Evolutionary conservation across 2,888 invertebrate species (phyloP).

Genomic region (Leptopilina syphax): DNA sequence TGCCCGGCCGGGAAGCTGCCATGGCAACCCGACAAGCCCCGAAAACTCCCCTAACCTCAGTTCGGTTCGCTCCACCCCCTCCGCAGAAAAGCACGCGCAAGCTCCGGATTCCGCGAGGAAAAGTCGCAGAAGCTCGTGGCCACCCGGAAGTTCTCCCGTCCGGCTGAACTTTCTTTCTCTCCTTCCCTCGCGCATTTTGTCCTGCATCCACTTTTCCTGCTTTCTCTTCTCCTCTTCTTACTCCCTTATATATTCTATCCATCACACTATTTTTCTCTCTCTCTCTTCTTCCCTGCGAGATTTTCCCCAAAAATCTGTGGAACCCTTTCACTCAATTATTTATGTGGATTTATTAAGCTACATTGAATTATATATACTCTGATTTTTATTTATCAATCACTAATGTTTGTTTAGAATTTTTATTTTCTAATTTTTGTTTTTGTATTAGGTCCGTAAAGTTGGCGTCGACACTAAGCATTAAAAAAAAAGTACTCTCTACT

Average conservation of each 20-base stretch:
- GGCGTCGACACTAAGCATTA: too few species aligned
- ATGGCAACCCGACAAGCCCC: conserved; percentile 71
- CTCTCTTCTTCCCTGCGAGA: background rate
- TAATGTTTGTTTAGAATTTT: background rate
- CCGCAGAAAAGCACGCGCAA: conserved; percentile 75
- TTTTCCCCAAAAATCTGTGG: background rate
- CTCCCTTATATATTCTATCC: too few species aligned
- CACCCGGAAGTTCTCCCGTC: conserved; percentile 53
- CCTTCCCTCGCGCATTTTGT: conserved; percentile 15
- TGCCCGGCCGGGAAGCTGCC: conserved; percentile 76
- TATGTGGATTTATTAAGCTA: background rate
- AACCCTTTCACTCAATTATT: conserved; percentile 27
- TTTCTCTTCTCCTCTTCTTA: background rate
- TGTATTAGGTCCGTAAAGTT: background rate
- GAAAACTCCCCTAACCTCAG: conserved; percentile 61
- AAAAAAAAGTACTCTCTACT: too few species aligned
- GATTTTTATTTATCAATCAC: background rate
- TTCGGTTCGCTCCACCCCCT: conserved; percentile 58
- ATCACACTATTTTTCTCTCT: background rate
- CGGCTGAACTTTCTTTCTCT: conserved; percentile 37
- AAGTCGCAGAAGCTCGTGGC: conserved; percentile 66
- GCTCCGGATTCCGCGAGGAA: conserved; percentile 59
- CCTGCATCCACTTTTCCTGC: conserved; percentile 24
- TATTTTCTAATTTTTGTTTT: background rate
- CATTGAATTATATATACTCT: background rate